Evolutionary conservation across 2,113 vertebrate genomes (phyloP).

Genomic region (Pimephales promelas): DNA sequence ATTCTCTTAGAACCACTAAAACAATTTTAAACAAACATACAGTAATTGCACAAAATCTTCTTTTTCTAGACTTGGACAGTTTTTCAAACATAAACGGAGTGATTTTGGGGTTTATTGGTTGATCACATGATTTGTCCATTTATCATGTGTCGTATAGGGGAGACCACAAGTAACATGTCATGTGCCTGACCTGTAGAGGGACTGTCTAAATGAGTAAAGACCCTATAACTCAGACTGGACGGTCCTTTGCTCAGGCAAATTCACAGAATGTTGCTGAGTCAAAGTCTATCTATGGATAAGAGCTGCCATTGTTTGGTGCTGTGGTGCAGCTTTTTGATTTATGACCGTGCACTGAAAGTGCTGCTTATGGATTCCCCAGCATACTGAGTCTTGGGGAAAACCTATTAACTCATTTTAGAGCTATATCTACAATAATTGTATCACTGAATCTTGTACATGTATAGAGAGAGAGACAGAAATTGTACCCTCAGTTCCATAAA

Average conservation of each 20-base stretch:
- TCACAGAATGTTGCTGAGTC: conserved; percentile 51
- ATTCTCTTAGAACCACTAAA: not conserved
- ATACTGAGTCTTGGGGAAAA: conserved; percentile 18
- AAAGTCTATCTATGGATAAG: conserved; percentile 24
- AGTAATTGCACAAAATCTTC: not conserved
- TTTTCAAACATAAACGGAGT: not conserved
- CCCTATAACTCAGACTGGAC: conserved; percentile 46
- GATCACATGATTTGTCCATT: not conserved
- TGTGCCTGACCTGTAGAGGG: not conserved
- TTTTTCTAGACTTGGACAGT: not conserved
- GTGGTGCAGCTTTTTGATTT: conserved; percentile 39
- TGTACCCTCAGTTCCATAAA: not conserved
- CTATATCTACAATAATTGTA: conserved; percentile 14
- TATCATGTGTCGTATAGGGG: not conserved
- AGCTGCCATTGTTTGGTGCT: not conserved
- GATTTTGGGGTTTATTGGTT: not conserved
- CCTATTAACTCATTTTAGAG: conserved; percentile 16
- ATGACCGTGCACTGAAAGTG: conserved; percentile 10
- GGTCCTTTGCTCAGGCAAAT: conserved; percentile 25
- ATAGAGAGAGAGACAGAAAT: not conserved
- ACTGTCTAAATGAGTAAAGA: conserved; percentile 48
- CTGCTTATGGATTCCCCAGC: conserved; percentile 28
- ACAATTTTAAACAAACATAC: not conserved
- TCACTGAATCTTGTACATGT: not conserved
- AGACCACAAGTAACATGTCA: no score